These are phyloP conservation scores for Trogon melanurus DNA, from an alignment of 2,113 vertebrate genomes.

Conservation along the genomic window DNA sequence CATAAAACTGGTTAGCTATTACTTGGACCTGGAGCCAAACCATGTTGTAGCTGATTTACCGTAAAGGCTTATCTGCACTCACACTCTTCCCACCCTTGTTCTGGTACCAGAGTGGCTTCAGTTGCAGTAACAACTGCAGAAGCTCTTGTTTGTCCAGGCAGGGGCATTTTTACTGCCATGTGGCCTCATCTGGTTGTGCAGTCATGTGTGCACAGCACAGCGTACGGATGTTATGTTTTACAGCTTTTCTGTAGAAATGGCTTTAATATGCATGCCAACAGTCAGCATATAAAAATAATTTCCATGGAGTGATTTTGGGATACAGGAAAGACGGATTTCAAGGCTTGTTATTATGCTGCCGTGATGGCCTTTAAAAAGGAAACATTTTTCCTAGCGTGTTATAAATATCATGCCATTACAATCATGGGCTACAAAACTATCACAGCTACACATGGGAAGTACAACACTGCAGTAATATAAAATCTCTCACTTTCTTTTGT, in stretches of 20 bases:
- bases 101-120: neutral
- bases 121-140: neutral
- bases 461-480: neutral
- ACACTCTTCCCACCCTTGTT: neutral
- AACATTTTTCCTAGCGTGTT: constrained; percentile 44
- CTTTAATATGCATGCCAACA: constrained; percentile 29
- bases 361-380: constrained; percentile 51
- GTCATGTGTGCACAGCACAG: neutral
- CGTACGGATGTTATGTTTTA: neutral
- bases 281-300: constrained; percentile 36
- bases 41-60: constrained; percentile 16
- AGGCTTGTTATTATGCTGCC: constrained; percentile 35
- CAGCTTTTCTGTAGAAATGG: constrained; percentile 17
- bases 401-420: constrained; percentile 35
- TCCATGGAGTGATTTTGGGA: neutral
- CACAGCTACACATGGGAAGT: neutral
- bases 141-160: neutral
- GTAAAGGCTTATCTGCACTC: constrained; percentile 9
- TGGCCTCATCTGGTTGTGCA: constrained; percentile 21
- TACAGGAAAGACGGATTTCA: constrained; percentile 19
- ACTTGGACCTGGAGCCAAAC: constrained; percentile 19
- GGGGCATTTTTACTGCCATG: constrained; percentile 19
- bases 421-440: neutral
- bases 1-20: constrained; percentile 54
- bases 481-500: neutral